Evolutionary conservation across 2,797 vertebrate genomes (phyloP).

Genomic region (Chelmon rostratus): DNA sequence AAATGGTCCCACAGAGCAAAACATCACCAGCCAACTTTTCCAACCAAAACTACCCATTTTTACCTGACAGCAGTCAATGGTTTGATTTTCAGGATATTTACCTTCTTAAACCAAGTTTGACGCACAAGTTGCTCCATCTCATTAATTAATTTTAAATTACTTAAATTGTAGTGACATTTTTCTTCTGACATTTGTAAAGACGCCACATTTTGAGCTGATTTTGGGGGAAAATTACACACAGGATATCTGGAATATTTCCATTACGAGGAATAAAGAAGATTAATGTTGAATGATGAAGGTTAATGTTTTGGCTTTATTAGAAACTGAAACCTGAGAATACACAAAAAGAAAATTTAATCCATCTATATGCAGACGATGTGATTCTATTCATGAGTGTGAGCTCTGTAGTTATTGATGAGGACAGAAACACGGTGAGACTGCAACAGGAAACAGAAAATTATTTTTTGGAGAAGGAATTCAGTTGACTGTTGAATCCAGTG

Average conservation of each 20-base stretch:
- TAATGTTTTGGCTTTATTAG: neutral
- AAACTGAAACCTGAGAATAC: neutral
- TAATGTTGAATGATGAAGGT: neutral
- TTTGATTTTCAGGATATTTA: neutral
- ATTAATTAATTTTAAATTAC: too few species aligned
- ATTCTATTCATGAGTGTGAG: neutral
- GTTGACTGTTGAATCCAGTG: conserved; percentile 61
- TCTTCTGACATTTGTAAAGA: too few species aligned
- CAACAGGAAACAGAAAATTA: conserved; percentile 41
- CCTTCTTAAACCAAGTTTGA: neutral
- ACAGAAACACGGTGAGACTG: conserved; percentile 56
- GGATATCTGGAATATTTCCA: neutral
- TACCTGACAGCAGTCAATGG: neutral
- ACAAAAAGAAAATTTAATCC: neutral
- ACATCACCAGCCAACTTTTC: too few species aligned
- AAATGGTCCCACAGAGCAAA: too few species aligned
- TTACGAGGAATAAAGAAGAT: neutral
- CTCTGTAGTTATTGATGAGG: conserved; percentile 26
- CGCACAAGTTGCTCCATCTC: neutral
- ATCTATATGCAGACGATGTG: conserved; percentile 6
- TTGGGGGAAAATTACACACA: too few species aligned
- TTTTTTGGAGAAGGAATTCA: conserved; percentile 61
- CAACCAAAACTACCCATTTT: neutral
- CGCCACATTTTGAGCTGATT: too few species aligned
- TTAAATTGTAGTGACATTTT: too few species aligned